Base-by-base conservation (phyloP, 1,140 invertebrate species). In the Zaprionus taronus region DNA sequence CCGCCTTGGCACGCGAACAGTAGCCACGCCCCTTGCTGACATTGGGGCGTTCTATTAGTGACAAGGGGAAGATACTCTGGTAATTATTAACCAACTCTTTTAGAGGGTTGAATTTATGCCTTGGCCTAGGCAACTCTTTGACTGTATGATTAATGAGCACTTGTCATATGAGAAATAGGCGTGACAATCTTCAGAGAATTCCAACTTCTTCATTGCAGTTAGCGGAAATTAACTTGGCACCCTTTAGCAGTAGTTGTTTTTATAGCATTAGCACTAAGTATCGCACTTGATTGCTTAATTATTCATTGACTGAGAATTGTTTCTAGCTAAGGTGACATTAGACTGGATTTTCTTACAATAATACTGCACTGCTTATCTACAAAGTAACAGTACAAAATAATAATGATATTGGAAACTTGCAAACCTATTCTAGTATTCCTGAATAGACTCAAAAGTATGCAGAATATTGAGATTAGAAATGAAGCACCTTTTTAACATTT, bases 21-120 rank as follows among this genome's bases (percentile, higher is more conserved):
- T 20, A 51, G 36, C 64, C 66, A 72, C 83, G 77, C 80, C 83
- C 61, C 36, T 12, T 66, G 44, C 24, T 26, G 66, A 17, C 17
- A 79, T 72, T 72, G 61, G 66, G 76, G 56, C 67, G 53, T 83
- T 62, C 76, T 76, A 82, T 82, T 79, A 84, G 77, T 73, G 80
- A 41, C 51, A 11, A 34, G 41, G 70, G 51, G 17, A 60, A 64
- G 36, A 7, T 24, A 20, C 20, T 51, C 20, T 14, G 20, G n/a
- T 51, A 51, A 51, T 51, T 51, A 65, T 65, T 38, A 65, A 28
- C 14, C 62, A 64, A 38, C 62, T 49, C 36, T 38, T 53, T 11
- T 34, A 24, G 17, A 20, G 62, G 62, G 62, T 65, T 53, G 49
- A 24, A 26, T 47, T 17, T n/a, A 3, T 17, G 31, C 11, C 24